phyloP scores from a whole-genome alignment of 2,888 invertebrate species.

The Noctua comes region DNA sequence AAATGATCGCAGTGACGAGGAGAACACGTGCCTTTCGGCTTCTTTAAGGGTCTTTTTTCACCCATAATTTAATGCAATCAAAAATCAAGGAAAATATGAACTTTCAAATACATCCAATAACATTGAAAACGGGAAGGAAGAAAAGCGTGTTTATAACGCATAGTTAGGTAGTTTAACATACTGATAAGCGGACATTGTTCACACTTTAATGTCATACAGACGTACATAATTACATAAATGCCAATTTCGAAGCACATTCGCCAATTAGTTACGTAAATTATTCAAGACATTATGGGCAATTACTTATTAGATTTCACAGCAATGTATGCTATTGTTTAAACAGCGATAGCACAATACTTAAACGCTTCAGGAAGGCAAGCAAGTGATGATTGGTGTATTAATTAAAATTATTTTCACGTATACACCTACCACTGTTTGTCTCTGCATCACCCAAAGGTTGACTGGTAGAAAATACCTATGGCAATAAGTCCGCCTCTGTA shows the following conservation, averaged over 20 bases:
- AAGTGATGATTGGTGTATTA: too few relatives aligned
- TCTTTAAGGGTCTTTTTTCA: too few relatives aligned
- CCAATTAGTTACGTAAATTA: constrained; percentile 20
- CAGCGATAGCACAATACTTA: background rate
- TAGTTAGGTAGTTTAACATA: constrained; percentile 4
- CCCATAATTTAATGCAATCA: too few relatives aligned
- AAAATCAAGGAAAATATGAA: background rate
- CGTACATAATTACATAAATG: constrained; percentile 12
- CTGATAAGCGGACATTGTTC: constrained; percentile 11
- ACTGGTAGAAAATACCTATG: too few relatives aligned
- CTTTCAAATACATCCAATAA: background rate
- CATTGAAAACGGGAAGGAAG: background rate
- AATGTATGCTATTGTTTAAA: background rate
- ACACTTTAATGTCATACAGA: background rate
- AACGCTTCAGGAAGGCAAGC: background rate
- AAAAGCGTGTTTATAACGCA: background rate
- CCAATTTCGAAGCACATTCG: constrained; percentile 20
- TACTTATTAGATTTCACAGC: constrained; percentile 20
- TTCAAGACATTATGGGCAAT: constrained; percentile 29
- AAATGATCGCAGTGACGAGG: too few relatives aligned
- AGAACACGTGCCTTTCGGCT: too few relatives aligned
- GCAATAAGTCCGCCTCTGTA: too few relatives aligned
- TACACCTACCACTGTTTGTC: too few relatives aligned
- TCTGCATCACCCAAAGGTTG: too few relatives aligned
- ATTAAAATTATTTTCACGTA: too few relatives aligned